Base-by-base conservation (phyloP, 2,113 vertebrate genomes). In the Lethenteron reissneri region DNA sequence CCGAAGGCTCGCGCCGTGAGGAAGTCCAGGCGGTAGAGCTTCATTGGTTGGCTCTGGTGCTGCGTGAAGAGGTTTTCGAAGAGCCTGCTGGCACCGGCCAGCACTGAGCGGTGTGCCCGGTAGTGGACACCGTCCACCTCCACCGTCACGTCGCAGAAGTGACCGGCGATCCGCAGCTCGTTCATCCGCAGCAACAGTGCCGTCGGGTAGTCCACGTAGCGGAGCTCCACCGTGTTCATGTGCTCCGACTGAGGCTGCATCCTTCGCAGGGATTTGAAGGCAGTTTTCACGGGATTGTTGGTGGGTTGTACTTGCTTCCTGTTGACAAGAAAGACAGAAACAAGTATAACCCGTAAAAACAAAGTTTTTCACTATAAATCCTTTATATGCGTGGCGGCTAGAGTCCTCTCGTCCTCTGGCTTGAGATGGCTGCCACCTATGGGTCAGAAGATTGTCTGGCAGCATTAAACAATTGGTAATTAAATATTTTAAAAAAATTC, bases 1-100 rank as follows among this genome's bases (percentile, higher is more conserved):
- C 64, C 64, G 25, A 68, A 68, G 25, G 64, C 64, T 10, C 25
- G n/a, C n/a, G 64, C n/a, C 8, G 64, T 17, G 2, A 68, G 64
- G 64, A 68, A 68, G 64, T 68, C 64, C 64, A 68, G 64, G 11
- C 64, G 64, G 64, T 17, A 68, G 64, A 68, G 64, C 10, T 68
- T 68, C n/a, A n/a, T 68, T 11, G 64, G 8, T 11, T 68, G 64
- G 9, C 25, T n/a, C 64, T 64, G 60, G 17, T 64, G 60, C 60
- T 68, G 64, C n/a, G 64, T 17, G 11, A 68, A 68, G 64, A 68
- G 64, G 64, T 68, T 68, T 25, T 68, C 64, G 25, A 68, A 68
- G 64, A 68, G 64, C 10, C 25, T 68, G 64, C 64, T 68, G 64
- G 64, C 64, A 11, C 64, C 25, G n/a, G 64, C 64, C 64, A 68